Conservation (phyloP, 1,140 invertebrate species). For the Euwallacea fornicatus region DNA sequence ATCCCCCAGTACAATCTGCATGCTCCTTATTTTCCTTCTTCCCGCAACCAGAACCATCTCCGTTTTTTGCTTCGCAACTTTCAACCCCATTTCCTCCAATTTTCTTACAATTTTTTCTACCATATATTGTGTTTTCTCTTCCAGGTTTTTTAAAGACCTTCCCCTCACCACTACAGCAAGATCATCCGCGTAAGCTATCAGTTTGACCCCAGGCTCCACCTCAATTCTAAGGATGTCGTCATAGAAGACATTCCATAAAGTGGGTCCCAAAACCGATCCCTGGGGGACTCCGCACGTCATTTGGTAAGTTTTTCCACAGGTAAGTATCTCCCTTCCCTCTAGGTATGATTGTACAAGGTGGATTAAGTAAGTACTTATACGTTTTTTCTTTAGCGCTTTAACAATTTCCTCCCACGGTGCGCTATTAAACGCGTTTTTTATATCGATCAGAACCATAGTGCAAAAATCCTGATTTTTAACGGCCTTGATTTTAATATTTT, state of each 20-base stretch:
- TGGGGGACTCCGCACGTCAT: slow-evolving; percentile 11
- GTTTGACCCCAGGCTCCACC: not conserved
- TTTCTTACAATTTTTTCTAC: not conserved
- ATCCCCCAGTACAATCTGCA: not conserved
- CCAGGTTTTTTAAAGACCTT: not conserved
- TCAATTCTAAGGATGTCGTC: not conserved
- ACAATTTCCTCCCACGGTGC: not conserved
- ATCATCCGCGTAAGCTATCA: slow-evolving; percentile 2
- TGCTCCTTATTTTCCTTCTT: slow-evolving; percentile 2
- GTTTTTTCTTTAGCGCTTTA: not conserved
- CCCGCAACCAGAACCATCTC: slow-evolving; percentile 10
- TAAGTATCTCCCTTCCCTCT: not conserved
- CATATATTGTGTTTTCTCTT: not conserved
- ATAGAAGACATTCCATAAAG: not conserved
- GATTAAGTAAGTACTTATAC: not conserved
- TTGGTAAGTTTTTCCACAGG: not conserved
- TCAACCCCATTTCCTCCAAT: slow-evolving; percentile 2
- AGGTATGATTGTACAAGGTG: not conserved
- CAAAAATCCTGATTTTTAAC: not conserved
- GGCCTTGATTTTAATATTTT: not conserved
- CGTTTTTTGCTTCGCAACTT: slow-evolving; percentile 5
- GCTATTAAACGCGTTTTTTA: not conserved
- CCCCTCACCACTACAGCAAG: slow-evolving; percentile 4
- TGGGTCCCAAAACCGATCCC: slow-evolving; percentile 13
- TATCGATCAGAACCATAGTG: not conserved